phyloP scores from a whole-genome alignment of 2,113 vertebrate species.

The Erpornis zantholeuca region DNA sequence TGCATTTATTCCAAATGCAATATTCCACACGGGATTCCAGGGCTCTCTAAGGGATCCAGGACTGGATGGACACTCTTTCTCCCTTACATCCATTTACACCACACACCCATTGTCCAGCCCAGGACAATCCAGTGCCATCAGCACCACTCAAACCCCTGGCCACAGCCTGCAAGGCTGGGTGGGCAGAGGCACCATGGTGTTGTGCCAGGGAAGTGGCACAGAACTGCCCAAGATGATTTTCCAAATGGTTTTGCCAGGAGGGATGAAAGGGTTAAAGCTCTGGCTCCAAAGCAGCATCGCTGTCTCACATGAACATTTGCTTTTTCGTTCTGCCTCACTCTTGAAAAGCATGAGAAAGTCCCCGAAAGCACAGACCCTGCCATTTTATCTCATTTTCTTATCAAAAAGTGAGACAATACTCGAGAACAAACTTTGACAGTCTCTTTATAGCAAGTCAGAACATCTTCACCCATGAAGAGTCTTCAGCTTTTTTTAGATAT shows the following conservation, averaged over 20 bases:
- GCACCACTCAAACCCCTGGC: neutral
- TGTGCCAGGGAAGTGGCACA: neutral
- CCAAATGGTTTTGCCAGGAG: neutral
- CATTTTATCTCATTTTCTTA: neutral
- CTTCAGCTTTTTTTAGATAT: neutral
- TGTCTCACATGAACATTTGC: neutral
- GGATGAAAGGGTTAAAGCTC: neutral
- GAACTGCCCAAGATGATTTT: neutral
- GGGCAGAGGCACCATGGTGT: neutral
- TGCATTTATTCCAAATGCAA: neutral
- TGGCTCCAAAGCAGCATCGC: neutral
- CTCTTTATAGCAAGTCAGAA: neutral
- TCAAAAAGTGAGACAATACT: slow-evolving; percentile 22
- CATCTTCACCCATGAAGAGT: neutral
- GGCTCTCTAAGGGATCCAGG: neutral
- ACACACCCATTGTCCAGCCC: neutral
- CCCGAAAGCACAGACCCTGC: neutral
- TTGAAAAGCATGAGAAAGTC: neutral
- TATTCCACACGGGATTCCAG: neutral
- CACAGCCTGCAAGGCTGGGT: neutral
- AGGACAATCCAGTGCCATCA: neutral
- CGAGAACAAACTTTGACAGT: slow-evolving; percentile 18
- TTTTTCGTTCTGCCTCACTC: neutral
- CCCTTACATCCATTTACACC: neutral
- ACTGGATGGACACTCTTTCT: neutral